Evolutionary conservation across 2,888 invertebrate species (phyloP).

Genomic region (Tetramorium bicarinatum): DNA sequence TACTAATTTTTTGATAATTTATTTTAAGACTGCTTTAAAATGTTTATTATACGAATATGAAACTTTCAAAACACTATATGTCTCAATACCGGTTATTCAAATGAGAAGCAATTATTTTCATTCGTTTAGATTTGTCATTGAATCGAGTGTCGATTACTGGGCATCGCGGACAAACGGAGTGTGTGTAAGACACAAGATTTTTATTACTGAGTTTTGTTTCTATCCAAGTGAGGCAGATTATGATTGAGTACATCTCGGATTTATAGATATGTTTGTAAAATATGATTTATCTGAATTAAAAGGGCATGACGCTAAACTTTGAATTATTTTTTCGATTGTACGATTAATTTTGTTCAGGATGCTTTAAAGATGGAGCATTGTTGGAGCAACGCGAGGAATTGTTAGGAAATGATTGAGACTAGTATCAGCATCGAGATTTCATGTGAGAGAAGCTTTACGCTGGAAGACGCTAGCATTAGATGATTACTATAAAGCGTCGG

Average conservation of each 20-base stretch:
- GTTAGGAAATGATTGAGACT: conserved; percentile 34
- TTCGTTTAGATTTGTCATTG: conserved; percentile 40
- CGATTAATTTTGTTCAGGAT: conserved; percentile 9
- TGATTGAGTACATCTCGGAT: conserved; percentile 8
- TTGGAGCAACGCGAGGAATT: conserved; percentile 13
- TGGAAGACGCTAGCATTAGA: conserved; percentile 42
- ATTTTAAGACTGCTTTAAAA: neutral
- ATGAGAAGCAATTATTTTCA: conserved; percentile 3
- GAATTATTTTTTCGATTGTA: neutral
- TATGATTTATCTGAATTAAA: conserved; percentile 26
- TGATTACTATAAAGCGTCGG: conserved; percentile 56
- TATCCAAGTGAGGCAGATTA: conserved; percentile 48
- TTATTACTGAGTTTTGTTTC: conserved; percentile 62
- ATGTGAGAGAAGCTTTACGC: conserved; percentile 42
- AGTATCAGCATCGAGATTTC: conserved; percentile 17
- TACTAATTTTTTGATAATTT: neutral
- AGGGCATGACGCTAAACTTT: neutral
- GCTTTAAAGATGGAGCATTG: conserved; percentile 17
- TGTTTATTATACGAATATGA: neutral
- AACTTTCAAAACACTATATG: neutral
- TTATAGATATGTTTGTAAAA: conserved; percentile 32
- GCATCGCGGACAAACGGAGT: conserved; percentile 54
- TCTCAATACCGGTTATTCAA: neutral
- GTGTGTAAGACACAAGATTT: conserved; percentile 65
- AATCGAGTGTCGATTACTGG: conserved; percentile 61